Conservation (phyloP, 2,797 vertebrate species). For the Discoglossus pictus region DNA sequence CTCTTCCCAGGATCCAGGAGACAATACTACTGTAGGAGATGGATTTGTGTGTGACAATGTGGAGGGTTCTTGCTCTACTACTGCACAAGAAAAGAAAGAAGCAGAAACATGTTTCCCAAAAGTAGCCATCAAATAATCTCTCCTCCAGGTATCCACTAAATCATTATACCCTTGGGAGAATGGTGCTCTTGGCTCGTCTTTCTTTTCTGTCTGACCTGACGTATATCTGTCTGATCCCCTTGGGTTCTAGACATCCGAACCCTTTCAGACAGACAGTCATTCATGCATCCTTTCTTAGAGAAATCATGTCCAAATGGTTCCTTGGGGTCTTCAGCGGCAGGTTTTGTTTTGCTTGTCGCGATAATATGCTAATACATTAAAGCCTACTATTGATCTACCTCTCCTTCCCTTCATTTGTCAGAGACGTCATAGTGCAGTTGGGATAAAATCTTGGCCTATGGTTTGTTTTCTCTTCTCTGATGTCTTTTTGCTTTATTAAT, state of each 20-base stretch:
- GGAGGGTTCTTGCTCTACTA: no score
- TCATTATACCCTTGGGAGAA: constrained; percentile 63
- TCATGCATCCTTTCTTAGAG: constrained; percentile 69
- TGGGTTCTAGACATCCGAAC: constrained; percentile 54
- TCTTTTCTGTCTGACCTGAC: constrained; percentile 61
- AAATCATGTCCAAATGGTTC: constrained; percentile 64
- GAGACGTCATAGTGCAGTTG: constrained; percentile 64
- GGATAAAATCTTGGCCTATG: constrained; percentile 60
- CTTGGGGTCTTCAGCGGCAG: constrained; percentile 56
- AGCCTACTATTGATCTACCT: constrained; percentile 66
- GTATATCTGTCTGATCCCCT: constrained; percentile 67
- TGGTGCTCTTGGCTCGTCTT: constrained; percentile 61
- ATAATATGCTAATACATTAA: constrained; percentile 78
- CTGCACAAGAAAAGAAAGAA: no score
- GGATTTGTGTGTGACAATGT: no score
- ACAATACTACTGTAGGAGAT: no score
- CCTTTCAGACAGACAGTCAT: constrained; percentile 56
- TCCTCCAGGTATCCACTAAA: constrained; percentile 79
- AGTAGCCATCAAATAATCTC: constrained; percentile 70
- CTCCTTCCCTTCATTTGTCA: constrained; percentile 72
- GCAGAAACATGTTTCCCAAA: constrained; percentile 54
- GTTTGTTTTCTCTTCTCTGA: constrained; percentile 55
- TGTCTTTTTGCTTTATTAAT: constrained; percentile 37
- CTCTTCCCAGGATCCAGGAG: no score
- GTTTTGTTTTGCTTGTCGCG: constrained; percentile 69